Percentiles rank a stretch among this genome's conserved stretches.
Evolutionary conservation across 2,797 vertebrate species (phyloP).

Genomic region (Enoplosus armatus): DNA sequence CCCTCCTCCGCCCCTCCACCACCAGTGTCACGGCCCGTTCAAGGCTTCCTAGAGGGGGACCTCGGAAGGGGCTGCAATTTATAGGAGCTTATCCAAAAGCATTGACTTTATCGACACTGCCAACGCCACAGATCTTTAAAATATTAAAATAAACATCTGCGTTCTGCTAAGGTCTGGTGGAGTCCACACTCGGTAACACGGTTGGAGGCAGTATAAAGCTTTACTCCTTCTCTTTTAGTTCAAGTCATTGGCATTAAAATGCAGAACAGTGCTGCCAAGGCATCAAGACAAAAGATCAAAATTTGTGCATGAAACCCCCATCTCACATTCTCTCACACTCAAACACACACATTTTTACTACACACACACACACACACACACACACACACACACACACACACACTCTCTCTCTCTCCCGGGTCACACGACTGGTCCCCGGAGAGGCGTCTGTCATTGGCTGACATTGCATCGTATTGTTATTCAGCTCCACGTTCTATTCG

Average conservation of each 20-base stretch:
- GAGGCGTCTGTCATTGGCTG: slow-evolving; percentile 75
- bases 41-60: neutral
- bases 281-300: slow-evolving; percentile 9
- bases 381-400: neutral
- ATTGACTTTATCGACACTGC: slow-evolving; percentile 2
- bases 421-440: slow-evolving; percentile 46
- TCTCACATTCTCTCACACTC: slow-evolving; percentile 5
- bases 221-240: neutral
- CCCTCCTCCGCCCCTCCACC: neutral
- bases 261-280: neutral
- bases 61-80: slow-evolving; percentile 4
- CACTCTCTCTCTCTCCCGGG: slow-evolving; percentile 22
- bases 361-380: too few species aligned
- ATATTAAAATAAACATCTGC: slow-evolving; percentile 31
- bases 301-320: neutral
- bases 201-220: neutral
- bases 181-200: neutral
- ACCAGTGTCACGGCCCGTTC: slow-evolving; percentile 5
- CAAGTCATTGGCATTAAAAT: slow-evolving; percentile 5
- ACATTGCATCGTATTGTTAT: slow-evolving; percentile 75
- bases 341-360: slow-evolving; percentile 2
- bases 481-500: slow-evolving; percentile 57
- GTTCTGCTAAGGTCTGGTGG: slow-evolving; percentile 1
- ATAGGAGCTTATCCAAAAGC: neutral
- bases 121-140: slow-evolving; percentile 19